phyloP scores from a whole-genome alignment of 2,797 vertebrate genomes.

The Sebastes kiyomatsui region DNA sequence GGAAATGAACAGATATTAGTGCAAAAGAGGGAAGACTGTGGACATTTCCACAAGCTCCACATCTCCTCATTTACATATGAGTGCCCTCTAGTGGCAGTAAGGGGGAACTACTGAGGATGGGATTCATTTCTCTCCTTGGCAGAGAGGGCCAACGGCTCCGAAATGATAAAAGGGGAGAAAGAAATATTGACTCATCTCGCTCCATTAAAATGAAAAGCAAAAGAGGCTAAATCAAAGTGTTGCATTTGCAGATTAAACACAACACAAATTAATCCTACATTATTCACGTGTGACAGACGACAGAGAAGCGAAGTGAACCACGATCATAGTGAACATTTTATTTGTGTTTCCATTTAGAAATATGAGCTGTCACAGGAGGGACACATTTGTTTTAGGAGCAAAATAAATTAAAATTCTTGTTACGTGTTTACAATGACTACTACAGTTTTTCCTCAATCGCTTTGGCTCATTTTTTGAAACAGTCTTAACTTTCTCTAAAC shows the following conservation, averaged over 20 bases:
- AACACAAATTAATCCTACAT: not conserved
- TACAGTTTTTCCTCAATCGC: too few species aligned
- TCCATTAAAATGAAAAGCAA: slow-evolving; percentile 46
- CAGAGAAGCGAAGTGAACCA: not conserved
- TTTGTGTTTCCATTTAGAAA: slow-evolving; percentile 2
- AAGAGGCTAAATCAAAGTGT: slow-evolving; percentile 7
- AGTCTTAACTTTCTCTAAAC: too few species aligned
- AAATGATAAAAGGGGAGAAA: slow-evolving; percentile 43
- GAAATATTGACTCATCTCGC: slow-evolving; percentile 51
- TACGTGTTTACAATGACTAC: not conserved
- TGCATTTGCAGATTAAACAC: slow-evolving; percentile 22
- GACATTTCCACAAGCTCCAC: not conserved
- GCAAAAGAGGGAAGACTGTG: slow-evolving; percentile 6
- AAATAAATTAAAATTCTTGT: not conserved
- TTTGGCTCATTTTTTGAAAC: too few species aligned
- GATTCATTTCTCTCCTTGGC: slow-evolving; percentile 33
- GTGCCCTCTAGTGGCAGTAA: slow-evolving; percentile 72
- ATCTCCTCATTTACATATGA: slow-evolving; percentile 47
- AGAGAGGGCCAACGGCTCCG: slow-evolving; percentile 28
- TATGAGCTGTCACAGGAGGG: not conserved
- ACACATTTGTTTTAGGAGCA: not conserved
- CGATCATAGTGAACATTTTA: not conserved
- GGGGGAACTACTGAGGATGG: slow-evolving; percentile 8
- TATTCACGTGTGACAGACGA: not conserved
- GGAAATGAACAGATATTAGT: not conserved